Percentiles rank a stretch among this genome's conserved stretches.
These are phyloP conservation scores for Setophaga petechia DNA, from an alignment of 2,113 vertebrate genomes.

Conservation along the genomic window DNA sequence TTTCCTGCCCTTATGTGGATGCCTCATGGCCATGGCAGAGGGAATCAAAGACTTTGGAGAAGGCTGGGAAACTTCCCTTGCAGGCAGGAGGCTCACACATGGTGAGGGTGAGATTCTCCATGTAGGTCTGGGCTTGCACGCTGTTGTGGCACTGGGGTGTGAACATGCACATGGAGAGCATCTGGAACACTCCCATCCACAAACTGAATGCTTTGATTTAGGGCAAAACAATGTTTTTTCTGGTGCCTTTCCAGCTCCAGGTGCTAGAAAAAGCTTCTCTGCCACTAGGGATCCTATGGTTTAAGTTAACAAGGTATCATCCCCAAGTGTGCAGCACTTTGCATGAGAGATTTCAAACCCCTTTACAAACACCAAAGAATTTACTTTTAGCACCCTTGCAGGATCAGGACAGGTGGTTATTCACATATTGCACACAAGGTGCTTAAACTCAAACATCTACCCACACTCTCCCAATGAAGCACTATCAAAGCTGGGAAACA, in stretches of 20 bases:
- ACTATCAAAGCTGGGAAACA: neutral
- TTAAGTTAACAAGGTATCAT: neutral
- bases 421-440: neutral
- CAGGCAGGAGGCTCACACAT: neutral
- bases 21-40: neutral
- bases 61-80: neutral
- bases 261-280: neutral
- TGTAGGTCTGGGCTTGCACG: neutral
- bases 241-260: neutral
- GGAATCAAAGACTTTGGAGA: neutral
- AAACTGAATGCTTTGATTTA: neutral
- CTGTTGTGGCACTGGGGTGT: rapidly evolving
- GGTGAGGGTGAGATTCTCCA: neutral
- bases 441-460: neutral
- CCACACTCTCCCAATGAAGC: neutral
- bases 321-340: neutral
- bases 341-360: neutral
- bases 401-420: neutral
- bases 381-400: neutral
- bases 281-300: neutral
- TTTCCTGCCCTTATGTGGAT: neutral
- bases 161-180: rapidly evolving
- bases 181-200: neutral
- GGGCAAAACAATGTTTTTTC: neutral
- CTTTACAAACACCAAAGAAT: neutral